phyloP scores from a whole-genome alignment of 53 echinoderm and acorn worm genomes.

The Echinometra lucunter region DNA sequence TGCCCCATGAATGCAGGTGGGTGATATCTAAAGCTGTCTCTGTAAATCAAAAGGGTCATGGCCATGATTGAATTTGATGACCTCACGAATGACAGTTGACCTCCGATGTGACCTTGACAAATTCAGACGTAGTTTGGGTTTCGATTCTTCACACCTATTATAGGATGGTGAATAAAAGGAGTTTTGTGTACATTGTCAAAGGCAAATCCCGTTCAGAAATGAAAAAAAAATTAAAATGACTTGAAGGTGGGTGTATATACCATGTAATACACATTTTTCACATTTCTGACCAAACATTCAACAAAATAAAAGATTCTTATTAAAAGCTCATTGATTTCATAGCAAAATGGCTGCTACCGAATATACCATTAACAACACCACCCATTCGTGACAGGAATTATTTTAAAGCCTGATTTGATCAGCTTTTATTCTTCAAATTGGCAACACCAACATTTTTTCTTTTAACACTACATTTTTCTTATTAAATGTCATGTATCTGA shows the following conservation, averaged over 20 bases:
- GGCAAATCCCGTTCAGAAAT: background rate
- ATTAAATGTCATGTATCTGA: too few species aligned
- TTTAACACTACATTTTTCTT: too few species aligned
- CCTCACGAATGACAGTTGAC: slow-evolving; percentile 51
- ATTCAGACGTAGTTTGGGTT: slow-evolving; percentile 16
- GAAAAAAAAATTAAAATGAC: background rate
- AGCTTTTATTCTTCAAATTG: too few species aligned
- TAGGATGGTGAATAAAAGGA: background rate
- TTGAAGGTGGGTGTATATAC: too few species aligned
- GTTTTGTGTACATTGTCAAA: background rate
- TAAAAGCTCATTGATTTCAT: too few species aligned
- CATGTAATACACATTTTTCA: background rate
- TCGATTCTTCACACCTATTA: background rate
- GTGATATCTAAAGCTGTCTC: background rate
- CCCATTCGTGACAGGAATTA: too few species aligned
- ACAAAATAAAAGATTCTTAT: background rate
- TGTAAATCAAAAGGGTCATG: slow-evolving; percentile 13
- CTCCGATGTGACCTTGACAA: slow-evolving; percentile 21
- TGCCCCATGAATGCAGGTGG: slow-evolving; percentile 35
- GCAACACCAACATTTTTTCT: too few species aligned
- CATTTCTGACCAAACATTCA: background rate
- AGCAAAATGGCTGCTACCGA: too few species aligned
- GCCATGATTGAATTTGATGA: slow-evolving; percentile 57
- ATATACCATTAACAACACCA: too few species aligned
- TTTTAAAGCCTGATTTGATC: too few species aligned